Evolutionary conservation across 2,113 vertebrate genomes (phyloP).

Genomic region (western clawed frog (Xenopus tropicalis)): UCB_Xtro_10.0 CM004443.2:59698501-59699000

Average conservation of each 20-base stretch:
- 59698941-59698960: too few relatives aligned
- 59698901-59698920: too few relatives aligned
- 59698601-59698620: constrained; percentile 17
- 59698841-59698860: too few relatives aligned
- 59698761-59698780: not conserved
- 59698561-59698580: constrained; percentile 18
- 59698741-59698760: too few relatives aligned
- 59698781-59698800: too few relatives aligned
- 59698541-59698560: not conserved
- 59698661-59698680: constrained; percentile 7
- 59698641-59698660: constrained; percentile 10
- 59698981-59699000: too few relatives aligned
- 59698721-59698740: not conserved
- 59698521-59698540: not conserved
- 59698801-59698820: too few relatives aligned
- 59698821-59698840: too few relatives aligned
- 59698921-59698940: too few relatives aligned
- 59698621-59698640: constrained; percentile 1
- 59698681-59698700: constrained; percentile 1
- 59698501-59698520: not conserved
- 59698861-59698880: too few relatives aligned
- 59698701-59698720: not conserved
- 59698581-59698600: constrained; percentile 29
- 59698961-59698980: too few relatives aligned
- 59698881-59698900: too few relatives aligned